Evolutionary conservation across 2,113 vertebrate species (phyloP).

Genomic region (Ramphastos sulfuratus): DNA sequence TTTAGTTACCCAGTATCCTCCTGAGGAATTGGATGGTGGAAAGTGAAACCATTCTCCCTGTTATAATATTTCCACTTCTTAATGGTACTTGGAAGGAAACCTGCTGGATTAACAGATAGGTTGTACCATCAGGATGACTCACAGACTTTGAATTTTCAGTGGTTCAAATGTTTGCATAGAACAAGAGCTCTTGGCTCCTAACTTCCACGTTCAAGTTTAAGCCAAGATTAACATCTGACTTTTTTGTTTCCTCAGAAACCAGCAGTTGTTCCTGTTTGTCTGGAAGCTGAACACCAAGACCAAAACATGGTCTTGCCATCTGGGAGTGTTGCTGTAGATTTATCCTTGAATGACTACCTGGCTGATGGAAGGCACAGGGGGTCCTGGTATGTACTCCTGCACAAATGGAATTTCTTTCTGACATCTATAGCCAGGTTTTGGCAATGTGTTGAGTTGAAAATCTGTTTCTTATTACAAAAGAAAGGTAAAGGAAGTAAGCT

Average conservation of each 20-base stretch:
- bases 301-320: neutral
- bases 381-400: rapidly evolving
- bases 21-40: neutral
- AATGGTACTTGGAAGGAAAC: neutral
- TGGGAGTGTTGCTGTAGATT: neutral
- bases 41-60: neutral
- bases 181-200: neutral
- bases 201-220: neutral
- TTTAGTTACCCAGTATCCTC: neutral
- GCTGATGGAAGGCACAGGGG: neutral
- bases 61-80: neutral
- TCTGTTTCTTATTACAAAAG: neutral
- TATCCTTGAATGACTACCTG: neutral
- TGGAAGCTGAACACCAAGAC: neutral
- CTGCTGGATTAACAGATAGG: neutral
- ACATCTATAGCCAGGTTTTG: neutral
- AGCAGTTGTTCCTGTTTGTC: neutral
- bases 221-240: neutral
- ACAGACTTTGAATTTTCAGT: neutral
- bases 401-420: neutral
- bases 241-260: neutral
- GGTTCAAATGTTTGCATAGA: neutral
- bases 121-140: neutral
- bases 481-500: neutral
- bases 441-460: neutral